Percentiles rank a stretch among this genome's conserved stretches.
Conservation (phyloP, 1,140 invertebrate species). For the Aphidius ervi region DNA sequence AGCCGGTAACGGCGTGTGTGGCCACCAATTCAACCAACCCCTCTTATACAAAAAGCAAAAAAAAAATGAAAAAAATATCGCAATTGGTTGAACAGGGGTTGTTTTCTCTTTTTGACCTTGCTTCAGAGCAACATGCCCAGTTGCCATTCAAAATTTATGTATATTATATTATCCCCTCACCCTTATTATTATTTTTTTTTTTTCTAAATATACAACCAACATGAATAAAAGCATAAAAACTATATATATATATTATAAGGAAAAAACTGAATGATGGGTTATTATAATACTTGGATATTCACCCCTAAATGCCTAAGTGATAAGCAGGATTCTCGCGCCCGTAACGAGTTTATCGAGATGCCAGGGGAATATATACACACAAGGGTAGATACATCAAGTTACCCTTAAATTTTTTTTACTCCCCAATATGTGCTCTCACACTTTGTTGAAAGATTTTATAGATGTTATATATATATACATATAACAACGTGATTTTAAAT, state of each 20-base stretch:
- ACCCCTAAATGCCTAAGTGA: conserved; percentile 49
- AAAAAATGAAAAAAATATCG: conserved; percentile 18
- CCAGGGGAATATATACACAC: background rate
- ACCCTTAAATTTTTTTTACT: background rate
- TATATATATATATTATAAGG: background rate
- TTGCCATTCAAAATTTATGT: too few species aligned
- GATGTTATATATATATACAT: background rate
- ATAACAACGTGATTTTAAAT: background rate
- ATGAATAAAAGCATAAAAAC: background rate
- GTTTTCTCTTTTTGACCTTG: conserved; percentile 11
- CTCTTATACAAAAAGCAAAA: conserved; percentile 17
- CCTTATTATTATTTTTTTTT: background rate
- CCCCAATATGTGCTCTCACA: background rate
- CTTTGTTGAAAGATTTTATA: background rate
- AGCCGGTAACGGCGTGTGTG: conserved; percentile 14
- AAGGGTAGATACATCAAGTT: too few species aligned
- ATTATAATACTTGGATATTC: too few species aligned
- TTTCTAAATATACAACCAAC: background rate
- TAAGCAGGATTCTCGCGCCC: conserved; percentile 45
- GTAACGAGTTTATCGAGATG: conserved; percentile 48
- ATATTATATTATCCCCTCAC: background rate
- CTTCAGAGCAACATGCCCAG: too few species aligned
- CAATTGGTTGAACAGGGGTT: conserved; percentile 2
- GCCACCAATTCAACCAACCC: conserved; percentile 17
- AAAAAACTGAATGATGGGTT: background rate